These are phyloP conservation scores for Triplophysa bombifrons DNA, from an alignment of 2,797 vertebrate species.

Conservation along the genomic window DNA sequence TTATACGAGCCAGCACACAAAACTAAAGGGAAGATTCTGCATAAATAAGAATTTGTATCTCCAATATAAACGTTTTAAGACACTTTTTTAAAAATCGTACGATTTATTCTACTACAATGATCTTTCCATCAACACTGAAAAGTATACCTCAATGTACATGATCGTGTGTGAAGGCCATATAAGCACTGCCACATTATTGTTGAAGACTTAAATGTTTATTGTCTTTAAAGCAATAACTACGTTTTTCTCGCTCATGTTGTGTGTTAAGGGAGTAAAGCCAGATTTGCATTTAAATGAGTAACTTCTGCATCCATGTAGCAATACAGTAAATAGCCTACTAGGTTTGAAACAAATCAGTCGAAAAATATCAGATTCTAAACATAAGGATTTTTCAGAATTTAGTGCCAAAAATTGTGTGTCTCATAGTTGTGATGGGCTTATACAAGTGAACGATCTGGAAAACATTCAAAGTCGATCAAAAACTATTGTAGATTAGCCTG, in stretches of 20 bases:
- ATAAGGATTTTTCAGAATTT: conserved; percentile 25
- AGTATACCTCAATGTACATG: conserved; percentile 32
- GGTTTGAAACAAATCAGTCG: neutral
- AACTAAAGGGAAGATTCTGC: conserved; percentile 17
- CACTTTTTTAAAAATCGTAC: neutral
- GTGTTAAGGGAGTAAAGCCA: conserved; percentile 48
- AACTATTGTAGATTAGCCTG: conserved; percentile 4
- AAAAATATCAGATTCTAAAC: neutral
- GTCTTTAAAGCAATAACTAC: conserved; percentile 73
- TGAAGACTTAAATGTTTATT: conserved; percentile 52
- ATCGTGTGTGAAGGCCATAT: conserved; percentile 44
- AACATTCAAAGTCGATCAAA: neutral
- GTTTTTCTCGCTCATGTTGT: conserved; percentile 33
- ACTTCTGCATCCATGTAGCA: conserved; percentile 44
- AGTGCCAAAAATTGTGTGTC: conserved; percentile 39
- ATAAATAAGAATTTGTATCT: conserved; percentile 3
- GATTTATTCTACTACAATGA: conserved; percentile 1
- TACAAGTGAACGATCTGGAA: neutral
- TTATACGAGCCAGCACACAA: conserved; percentile 14
- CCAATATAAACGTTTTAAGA: neutral
- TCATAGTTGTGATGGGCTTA: conserved; percentile 17
- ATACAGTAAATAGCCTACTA: conserved; percentile 39
- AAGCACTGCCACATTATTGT: conserved; percentile 48
- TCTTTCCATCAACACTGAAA: conserved; percentile 3
- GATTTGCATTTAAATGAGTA: conserved; percentile 40